A percentile compares a stretch with the other conserved stretches of the same genome.
Conservation (phyloP, 2,888 invertebrate genomes). For the Erebia aethiops region DNA sequence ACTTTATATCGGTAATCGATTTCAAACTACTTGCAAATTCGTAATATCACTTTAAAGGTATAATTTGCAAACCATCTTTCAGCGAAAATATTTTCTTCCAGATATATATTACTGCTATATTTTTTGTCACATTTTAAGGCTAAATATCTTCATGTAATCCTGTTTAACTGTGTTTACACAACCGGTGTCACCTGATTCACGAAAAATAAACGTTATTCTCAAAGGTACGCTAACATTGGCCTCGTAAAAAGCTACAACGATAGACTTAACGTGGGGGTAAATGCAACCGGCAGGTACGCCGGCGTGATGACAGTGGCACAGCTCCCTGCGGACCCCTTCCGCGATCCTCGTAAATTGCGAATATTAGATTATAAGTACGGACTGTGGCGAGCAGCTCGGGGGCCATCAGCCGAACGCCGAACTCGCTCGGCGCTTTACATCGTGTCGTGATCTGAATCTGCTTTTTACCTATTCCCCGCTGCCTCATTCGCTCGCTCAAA, state of each 20-base stretch:
- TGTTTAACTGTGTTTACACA: conserved; percentile 31
- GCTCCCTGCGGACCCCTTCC: conserved; percentile 71
- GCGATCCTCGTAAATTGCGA: conserved; percentile 82
- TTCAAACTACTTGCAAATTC: too few relatives aligned
- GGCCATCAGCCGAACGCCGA: conserved; percentile 76
- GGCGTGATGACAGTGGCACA: conserved; percentile 76
- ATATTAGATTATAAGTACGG: conserved; percentile 83
- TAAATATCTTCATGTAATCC: conserved; percentile 36
- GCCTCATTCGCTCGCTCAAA: conserved; percentile 54
- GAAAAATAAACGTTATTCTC: conserved; percentile 46
- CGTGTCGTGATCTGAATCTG: conserved; percentile 75
- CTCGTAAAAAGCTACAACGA: conserved; percentile 57
- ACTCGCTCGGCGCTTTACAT: conserved; percentile 70
- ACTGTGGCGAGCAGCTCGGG: conserved; percentile 67
- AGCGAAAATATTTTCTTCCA: too few relatives aligned
- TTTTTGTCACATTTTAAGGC: conserved; percentile 19
- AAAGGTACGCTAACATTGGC: conserved; percentile 52
- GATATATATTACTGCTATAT: too few relatives aligned
- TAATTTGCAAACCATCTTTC: too few relatives aligned
- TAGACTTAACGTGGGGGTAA: conserved; percentile 67
- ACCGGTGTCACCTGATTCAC: conserved; percentile 38
- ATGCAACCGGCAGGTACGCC: conserved; percentile 72
- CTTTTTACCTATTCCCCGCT: conserved; percentile 60
- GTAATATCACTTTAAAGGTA: too few relatives aligned
- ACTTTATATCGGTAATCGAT: too few relatives aligned